Evolutionary conservation across 2,113 vertebrate genomes (phyloP), one percentile per base, ranked within the genome.

Genomic region (Picathartes gymnocephalus): DNA sequence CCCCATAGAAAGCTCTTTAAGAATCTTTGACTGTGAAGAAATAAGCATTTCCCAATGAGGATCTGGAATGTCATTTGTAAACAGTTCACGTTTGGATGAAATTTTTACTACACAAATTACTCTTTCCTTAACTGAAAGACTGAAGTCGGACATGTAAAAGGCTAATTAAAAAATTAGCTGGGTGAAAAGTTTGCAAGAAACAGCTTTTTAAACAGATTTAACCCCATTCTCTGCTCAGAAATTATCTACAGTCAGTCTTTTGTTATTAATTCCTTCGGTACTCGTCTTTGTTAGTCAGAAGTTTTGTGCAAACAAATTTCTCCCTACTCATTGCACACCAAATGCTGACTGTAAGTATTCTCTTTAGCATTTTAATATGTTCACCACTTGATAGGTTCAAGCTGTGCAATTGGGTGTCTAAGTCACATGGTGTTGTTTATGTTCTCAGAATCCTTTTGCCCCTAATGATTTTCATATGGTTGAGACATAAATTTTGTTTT

Each of bases 381-480:
- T 95, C 92, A 93, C 88, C 44, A 44, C 51, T 96, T 96, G 94
- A 95, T 93, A 93, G 80, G 60, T 93, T 94, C 92, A 96, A 94
- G 88, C 93, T 97, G 94, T 95, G 82, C 94, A 94, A 95, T 88
- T 96, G 95, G 92, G 85, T 95, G 60, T 86, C 90, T 95, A 83
- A 95, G 92, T 95, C 96, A 97, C 95, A 94, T 97, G 93, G 47
- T 2, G 11, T 58, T 96, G 95, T 96, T 96, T 97, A 93, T 95
- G 65, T 93, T 96, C 94, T 93, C 81, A 81, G 90, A 92, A 92
- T 93, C 85, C 68, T 97, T 96, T 93, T 95, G 60, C 82, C 76
- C 71, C 40, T 96, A 96, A 97, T 93, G 95, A 86, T 97, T 97
- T 96, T 95, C 96, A 94, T 92, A 94, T 96, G 93, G 64, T 56